Conservation (phyloP, 2,888 invertebrate genomes). For the Oscheius sp. region DNA sequence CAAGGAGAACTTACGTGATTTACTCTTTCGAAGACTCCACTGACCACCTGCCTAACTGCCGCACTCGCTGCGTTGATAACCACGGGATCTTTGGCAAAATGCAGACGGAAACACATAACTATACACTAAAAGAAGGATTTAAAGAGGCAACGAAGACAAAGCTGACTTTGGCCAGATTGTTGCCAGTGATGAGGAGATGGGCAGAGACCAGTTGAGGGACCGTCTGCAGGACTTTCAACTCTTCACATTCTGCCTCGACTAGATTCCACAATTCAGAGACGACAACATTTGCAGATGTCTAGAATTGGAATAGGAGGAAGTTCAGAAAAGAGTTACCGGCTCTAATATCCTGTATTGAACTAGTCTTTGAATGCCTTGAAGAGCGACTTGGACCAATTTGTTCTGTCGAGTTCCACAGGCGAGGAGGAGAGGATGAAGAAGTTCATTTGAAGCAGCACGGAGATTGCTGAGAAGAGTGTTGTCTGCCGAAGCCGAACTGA, state of each 20-base stretch:
- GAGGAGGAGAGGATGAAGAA: slow-evolving; percentile 93
- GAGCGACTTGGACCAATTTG: slow-evolving; percentile 91
- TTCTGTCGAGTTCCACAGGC: slow-evolving; percentile 97
- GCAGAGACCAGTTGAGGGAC: slow-evolving; percentile 93
- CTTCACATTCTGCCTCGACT: slow-evolving; percentile 92
- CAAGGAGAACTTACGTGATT: slow-evolving; percentile 57
- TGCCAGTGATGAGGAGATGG: slow-evolving; percentile 93
- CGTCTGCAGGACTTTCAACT: slow-evolving; percentile 89
- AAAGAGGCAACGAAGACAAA: not conserved
- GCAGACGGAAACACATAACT: slow-evolving; percentile 95
- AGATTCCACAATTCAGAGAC: slow-evolving; percentile 92
- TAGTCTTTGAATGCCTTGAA: slow-evolving; percentile 91
- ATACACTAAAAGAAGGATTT: slow-evolving; percentile 80
- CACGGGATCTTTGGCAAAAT: slow-evolving; percentile 91
- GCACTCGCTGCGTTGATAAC: slow-evolving; percentile 97
- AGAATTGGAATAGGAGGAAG: slow-evolving; percentile 67
- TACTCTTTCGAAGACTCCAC: slow-evolving; percentile 79
- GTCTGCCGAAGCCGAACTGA: slow-evolving; percentile 61
- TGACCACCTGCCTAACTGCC: slow-evolving; percentile 93
- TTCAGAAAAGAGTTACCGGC: slow-evolving; percentile 43
- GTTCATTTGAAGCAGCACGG: slow-evolving; percentile 78
- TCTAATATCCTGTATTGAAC: slow-evolving; percentile 77
- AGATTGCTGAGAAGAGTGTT: slow-evolving; percentile 61
- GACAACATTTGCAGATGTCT: slow-evolving; percentile 89
- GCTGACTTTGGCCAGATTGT: slow-evolving; percentile 87